These are phyloP conservation scores for Alligator mississippiensis DNA, from an alignment of 2,113 vertebrate genomes.

Conservation along the genomic window DNA sequence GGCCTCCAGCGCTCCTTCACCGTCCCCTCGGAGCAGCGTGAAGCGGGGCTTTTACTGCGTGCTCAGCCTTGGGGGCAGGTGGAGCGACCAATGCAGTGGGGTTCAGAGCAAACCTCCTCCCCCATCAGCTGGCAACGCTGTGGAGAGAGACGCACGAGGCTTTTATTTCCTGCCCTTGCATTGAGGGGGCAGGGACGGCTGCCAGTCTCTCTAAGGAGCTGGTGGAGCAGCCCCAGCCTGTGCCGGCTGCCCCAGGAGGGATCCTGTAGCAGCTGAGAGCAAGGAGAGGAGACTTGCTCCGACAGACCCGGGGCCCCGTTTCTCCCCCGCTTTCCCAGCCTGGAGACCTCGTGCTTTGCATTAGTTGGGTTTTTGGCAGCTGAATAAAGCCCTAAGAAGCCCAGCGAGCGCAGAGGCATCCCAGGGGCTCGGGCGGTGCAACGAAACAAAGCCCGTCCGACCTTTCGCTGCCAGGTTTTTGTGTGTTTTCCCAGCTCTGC, in stretches of 20 bases:
- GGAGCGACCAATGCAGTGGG: not conserved
- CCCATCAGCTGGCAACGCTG: not conserved
- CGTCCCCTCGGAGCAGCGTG: not conserved
- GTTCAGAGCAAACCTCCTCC: not conserved
- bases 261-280: not conserved
- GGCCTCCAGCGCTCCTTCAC: fast-evolving
- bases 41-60: fast-evolving
- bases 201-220: not conserved
- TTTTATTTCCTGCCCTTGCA: not conserved
- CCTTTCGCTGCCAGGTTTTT: constrained; percentile 56
- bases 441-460: constrained; percentile 72
- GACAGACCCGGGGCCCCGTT: not conserved
- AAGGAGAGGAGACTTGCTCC: not conserved
- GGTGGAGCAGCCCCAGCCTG: not conserved
- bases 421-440: constrained; percentile 58
- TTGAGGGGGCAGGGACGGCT: not conserved
- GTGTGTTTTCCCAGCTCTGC: constrained; percentile 51
- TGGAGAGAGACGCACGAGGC: not conserved
- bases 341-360: constrained; percentile 72
- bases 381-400: constrained; percentile 58
- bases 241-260: not conserved
- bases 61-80: fast-evolving
- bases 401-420: constrained; percentile 63
- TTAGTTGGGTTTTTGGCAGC: constrained; percentile 72
- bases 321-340: not conserved